Conservation (phyloP, 2,888 invertebrate genomes). For the Drosophila bunnanda region DNA sequence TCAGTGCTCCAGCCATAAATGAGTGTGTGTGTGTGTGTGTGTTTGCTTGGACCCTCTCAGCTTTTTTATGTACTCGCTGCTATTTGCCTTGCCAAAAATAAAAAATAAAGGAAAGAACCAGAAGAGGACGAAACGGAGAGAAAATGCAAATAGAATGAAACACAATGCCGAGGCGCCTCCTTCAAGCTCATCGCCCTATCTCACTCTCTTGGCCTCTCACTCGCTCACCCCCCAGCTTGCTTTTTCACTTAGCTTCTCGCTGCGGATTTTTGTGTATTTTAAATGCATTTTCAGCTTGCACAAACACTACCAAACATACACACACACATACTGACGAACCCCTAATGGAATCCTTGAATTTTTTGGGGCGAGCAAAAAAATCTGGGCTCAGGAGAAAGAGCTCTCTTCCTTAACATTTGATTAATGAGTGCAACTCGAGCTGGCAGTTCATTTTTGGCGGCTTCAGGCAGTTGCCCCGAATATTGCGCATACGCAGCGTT, state of each 20-base stretch:
- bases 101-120: slow-evolving; percentile 17
- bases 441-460: slow-evolving; percentile 73
- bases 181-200: slow-evolving; percentile 53
- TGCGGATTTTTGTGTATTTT: slow-evolving; percentile 74
- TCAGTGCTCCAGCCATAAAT: slow-evolving; percentile 24
- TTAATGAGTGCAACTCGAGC: slow-evolving; percentile 73
- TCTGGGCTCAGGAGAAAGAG: slow-evolving; percentile 39
- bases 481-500: slow-evolving; percentile 70
- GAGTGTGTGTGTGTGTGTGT: slow-evolving; percentile 42
- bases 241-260: slow-evolving; percentile 74
- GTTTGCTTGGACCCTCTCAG: slow-evolving; percentile 56
- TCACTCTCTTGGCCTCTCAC: slow-evolving; percentile 5
- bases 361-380: slow-evolving; percentile 56
- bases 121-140: slow-evolving; percentile 22
- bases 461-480: slow-evolving; percentile 44
- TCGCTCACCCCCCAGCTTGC: slow-evolving; percentile 38
- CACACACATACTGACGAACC: slow-evolving; percentile 13
- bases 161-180: slow-evolving; percentile 70
- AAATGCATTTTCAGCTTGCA: slow-evolving; percentile 77
- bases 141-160: slow-evolving; percentile 76
- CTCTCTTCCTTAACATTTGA: slow-evolving; percentile 77
- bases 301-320: slow-evolving; percentile 41
- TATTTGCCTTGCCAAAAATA: slow-evolving; percentile 76
- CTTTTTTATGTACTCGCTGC: slow-evolving; percentile 70
- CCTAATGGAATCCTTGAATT: slow-evolving; percentile 50